Evolutionary conservation across 2,113 vertebrate genomes (phyloP).

Genomic region (Euleptes europaea): DNA sequence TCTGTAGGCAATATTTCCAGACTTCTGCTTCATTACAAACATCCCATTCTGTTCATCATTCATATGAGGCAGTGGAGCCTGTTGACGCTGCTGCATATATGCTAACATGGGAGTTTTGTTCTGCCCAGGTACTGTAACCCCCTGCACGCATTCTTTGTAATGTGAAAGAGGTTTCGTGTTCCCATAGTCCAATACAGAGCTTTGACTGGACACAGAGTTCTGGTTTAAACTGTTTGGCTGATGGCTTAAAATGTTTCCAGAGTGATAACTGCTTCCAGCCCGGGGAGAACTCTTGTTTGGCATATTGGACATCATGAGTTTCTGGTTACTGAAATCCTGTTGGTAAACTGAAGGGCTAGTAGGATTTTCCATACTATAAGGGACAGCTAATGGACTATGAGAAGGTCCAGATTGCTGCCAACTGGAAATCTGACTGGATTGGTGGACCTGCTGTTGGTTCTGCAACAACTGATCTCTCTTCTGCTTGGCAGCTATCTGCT

Average conservation of each 20-base stretch:
- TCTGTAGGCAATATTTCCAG: slow-evolving; percentile 79
- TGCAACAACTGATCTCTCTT: slow-evolving; percentile 82
- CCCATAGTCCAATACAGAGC: slow-evolving; percentile 84
- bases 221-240: slow-evolving; percentile 79
- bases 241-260: slow-evolving; percentile 82
- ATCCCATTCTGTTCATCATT: slow-evolving; percentile 75
- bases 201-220: slow-evolving; percentile 71
- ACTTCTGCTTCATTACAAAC: slow-evolving; percentile 84
- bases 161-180: slow-evolving; percentile 96
- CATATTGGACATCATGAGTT: slow-evolving; percentile 82
- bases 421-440: slow-evolving; percentile 78
- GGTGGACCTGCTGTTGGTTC: slow-evolving; percentile 75
- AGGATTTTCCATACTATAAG: slow-evolving; percentile 88
- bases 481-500: slow-evolving; percentile 86
- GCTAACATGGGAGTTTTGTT: slow-evolving; percentile 82
- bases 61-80: slow-evolving; percentile 71
- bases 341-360: slow-evolving; percentile 88
- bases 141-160: slow-evolving; percentile 85
- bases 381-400: slow-evolving; percentile 82
- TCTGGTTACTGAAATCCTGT: slow-evolving; percentile 86
- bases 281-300: slow-evolving; percentile 89
- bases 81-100: slow-evolving; percentile 83
- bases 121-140: slow-evolving; percentile 73
- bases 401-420: slow-evolving; percentile 85
- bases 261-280: slow-evolving; percentile 81